These are phyloP conservation scores for Archips crataeganus DNA, from an alignment of 2,888 invertebrate genomes.

Conservation along the genomic window DNA sequence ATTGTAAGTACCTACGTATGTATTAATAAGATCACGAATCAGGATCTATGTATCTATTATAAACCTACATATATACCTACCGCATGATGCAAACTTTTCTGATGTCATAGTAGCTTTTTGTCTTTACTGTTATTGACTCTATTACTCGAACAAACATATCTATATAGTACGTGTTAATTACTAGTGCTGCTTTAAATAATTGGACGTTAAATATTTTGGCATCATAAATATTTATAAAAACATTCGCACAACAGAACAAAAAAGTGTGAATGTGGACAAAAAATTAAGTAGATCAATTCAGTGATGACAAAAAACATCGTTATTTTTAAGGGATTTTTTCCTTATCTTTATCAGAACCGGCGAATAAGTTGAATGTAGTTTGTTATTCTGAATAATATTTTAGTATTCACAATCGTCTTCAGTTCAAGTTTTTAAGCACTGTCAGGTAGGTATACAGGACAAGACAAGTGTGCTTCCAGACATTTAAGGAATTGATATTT, in stretches of 20 bases:
- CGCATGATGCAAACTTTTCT: not conserved
- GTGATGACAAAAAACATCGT: conserved; percentile 27
- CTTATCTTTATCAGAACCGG: conserved; percentile 33
- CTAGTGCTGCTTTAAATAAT: conserved; percentile 19
- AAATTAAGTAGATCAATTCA: conserved; percentile 33
- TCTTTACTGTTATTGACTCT: conserved; percentile 15
- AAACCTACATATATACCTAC: too few species aligned
- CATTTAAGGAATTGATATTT: not conserved
- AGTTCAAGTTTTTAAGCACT: conserved; percentile 34
- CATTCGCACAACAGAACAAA: conserved; percentile 24
- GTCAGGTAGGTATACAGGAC: not conserved
- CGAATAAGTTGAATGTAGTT: conserved; percentile 44
- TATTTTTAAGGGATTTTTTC: conserved; percentile 40
- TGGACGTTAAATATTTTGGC: conserved; percentile 27
- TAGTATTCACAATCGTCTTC: conserved; percentile 52
- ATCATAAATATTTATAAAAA: conserved; percentile 33
- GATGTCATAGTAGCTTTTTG: conserved; percentile 12
- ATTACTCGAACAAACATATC: conserved; percentile 12
- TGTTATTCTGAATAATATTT: conserved; percentile 46
- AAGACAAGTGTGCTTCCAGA: not conserved
- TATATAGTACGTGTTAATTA: conserved; percentile 15
- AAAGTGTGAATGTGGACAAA: conserved; percentile 37
- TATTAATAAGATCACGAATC: not conserved
- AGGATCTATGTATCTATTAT: too few species aligned
- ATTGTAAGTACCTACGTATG: too few species aligned